These are phyloP conservation scores for Planiliza haematocheilus DNA, from an alignment of 2,113 vertebrate species.

Conservation along the genomic window DNA sequence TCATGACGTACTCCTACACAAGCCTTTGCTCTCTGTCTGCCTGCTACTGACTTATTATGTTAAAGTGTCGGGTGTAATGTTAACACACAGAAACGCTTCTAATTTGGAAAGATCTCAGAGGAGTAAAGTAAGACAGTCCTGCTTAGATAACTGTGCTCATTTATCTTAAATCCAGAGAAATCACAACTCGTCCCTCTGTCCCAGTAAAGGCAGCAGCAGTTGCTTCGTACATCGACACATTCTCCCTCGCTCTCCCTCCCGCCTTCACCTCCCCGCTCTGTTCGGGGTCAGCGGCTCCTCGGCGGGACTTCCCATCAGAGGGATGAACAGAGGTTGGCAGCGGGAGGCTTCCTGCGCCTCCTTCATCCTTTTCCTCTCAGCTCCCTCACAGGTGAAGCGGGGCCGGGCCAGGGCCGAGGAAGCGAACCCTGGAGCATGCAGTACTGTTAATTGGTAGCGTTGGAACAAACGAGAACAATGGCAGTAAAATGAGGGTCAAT, in stretches of 20 bases:
- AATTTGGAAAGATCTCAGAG: neutral
- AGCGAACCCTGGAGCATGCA: slow-evolving; percentile 3
- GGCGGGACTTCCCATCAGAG: slow-evolving; percentile 41
- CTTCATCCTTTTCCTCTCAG: neutral
- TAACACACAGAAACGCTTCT: neutral
- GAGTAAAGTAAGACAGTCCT: neutral
- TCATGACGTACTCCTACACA: slow-evolving; percentile 27
- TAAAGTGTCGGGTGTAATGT: neutral
- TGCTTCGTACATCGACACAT: neutral
- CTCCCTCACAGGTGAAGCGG: neutral
- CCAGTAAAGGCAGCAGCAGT: neutral
- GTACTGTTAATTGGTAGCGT: neutral
- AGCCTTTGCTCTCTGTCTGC: slow-evolving; percentile 12
- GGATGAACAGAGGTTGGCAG: slow-evolving; percentile 17
- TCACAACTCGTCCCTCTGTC: neutral
- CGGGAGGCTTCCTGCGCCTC: slow-evolving; percentile 5
- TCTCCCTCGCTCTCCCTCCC: neutral
- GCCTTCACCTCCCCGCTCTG: neutral
- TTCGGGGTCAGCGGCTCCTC: slow-evolving; percentile 46
- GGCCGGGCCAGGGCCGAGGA: neutral
- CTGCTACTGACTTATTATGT: too few species aligned
- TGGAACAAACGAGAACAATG: neutral
- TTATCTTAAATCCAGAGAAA: neutral
- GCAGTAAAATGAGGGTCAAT: too few species aligned
- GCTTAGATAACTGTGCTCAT: neutral